Base-by-base conservation (phyloP, 2,888 invertebrate genomes). In the Xylota sylvarum region DNA sequence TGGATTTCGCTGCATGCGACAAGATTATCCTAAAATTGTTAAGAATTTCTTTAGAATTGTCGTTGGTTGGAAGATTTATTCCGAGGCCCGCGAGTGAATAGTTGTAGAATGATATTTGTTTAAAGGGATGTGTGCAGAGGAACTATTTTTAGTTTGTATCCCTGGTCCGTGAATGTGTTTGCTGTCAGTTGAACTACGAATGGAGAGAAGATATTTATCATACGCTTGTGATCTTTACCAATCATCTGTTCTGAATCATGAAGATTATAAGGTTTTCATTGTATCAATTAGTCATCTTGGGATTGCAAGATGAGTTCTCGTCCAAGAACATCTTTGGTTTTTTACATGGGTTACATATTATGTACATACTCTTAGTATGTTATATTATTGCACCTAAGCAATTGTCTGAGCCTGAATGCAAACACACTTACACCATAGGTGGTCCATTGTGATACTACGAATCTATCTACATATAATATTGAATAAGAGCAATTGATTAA, bases 1-100 rank as follows among this genome's bases (percentile, higher is more conserved):
- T 70, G 70, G 50, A 85, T 81, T 72, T 81, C 81, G 70, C 74
- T 80, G 85, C 85, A 85, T 85, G 85, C 81, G 81, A 85, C 85
- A 85, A 65, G 81, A 76, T 85, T 43, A 85, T 85, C 70, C 70
- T 70, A 81, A 85, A 85, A 85, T 81, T 81, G 85, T 85, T 58
- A 76, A 58, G 80, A 74, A 84, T 80, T 84, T 80, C 72, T 56
- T 84, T 27, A 5, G 79, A 23, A 40, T 74, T 80, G 79, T 80
- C 64, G 73, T 17, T 48, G 62, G 40, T 69, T 23, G 23, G 19
- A 79, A 67, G 83, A 73, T 79, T 73, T 78, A 78, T 78, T 78
- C 72, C 19, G 83, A 55, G 17, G 27, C 72, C 46, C 37, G 73
- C 46, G 17, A 37, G 32, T 56, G 9, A 4, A 32, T 35, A 72